Evolutionary conservation across 2,113 vertebrate genomes (phyloP).

Genomic region (Pedetes capensis): DNA sequence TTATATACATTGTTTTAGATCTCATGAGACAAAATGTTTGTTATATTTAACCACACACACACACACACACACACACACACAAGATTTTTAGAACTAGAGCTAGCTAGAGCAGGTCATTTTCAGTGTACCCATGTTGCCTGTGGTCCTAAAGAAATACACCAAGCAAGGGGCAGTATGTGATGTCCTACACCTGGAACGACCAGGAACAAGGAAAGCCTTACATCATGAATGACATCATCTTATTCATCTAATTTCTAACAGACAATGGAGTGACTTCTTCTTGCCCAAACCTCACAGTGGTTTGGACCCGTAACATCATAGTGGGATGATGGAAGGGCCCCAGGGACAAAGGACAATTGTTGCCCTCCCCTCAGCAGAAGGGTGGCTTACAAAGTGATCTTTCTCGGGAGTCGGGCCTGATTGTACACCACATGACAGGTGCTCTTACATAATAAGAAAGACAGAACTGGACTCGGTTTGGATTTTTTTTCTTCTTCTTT

Average conservation of each 20-base stretch:
- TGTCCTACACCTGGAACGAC: conserved; percentile 1
- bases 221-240: conserved; percentile 46
- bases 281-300: conserved; percentile 4
- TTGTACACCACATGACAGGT: conserved; percentile 45
- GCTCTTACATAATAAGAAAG: conserved; percentile 46
- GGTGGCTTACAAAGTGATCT: conserved; percentile 58
- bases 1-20: background rate
- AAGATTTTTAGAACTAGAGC: background rate
- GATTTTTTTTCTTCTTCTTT: background rate
- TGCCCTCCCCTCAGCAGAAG: background rate
- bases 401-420: conserved; percentile 56
- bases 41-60: conserved; percentile 15
- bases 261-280: conserved; percentile 67
- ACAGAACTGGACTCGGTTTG: background rate
- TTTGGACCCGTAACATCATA: conserved; percentile 39
- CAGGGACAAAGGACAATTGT: conserved; percentile 64
- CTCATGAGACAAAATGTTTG: background rate
- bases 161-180: background rate
- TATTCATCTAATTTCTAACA: conserved; percentile 60
- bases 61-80: background rate
- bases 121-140: background rate
- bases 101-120: background rate
- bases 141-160: background rate
- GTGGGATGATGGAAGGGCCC: background rate
- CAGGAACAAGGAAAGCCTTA: conserved; percentile 18